Evolutionary conservation across 2,113 vertebrate species (phyloP).

Genomic region (Sapajus apella): DNA sequence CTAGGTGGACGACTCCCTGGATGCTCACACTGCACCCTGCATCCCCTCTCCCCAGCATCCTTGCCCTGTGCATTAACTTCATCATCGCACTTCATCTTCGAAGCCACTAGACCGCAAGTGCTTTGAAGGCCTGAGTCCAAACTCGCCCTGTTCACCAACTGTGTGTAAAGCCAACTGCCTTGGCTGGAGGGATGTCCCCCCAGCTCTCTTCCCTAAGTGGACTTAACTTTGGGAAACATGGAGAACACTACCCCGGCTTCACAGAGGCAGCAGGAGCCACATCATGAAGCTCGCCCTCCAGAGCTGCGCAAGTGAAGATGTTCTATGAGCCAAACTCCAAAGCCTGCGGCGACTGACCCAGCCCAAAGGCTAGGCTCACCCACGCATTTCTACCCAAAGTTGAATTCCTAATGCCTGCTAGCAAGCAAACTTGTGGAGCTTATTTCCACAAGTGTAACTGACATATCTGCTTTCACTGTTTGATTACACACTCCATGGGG

Average conservation of each 20-base stretch:
- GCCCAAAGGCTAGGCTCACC: background rate
- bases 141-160: background rate
- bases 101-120: background rate
- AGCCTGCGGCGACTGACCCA: background rate
- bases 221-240: background rate
- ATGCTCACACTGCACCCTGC: background rate
- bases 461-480: background rate
- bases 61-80: accelerated
- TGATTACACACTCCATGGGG: background rate
- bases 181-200: background rate
- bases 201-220: too few species aligned
- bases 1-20: background rate
- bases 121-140: background rate
- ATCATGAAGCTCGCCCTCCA: background rate
- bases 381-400: background rate
- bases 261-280: background rate
- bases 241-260: background rate
- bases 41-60: background rate
- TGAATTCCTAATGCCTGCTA: background rate
- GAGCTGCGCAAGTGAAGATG: background rate
- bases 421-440: background rate
- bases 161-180: background rate
- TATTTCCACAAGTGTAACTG: background rate
- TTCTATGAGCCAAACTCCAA: background rate
- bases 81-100: background rate